phyloP scores from a whole-genome alignment of 2,888 invertebrate genomes.

The Heteropelma amictum region DNA sequence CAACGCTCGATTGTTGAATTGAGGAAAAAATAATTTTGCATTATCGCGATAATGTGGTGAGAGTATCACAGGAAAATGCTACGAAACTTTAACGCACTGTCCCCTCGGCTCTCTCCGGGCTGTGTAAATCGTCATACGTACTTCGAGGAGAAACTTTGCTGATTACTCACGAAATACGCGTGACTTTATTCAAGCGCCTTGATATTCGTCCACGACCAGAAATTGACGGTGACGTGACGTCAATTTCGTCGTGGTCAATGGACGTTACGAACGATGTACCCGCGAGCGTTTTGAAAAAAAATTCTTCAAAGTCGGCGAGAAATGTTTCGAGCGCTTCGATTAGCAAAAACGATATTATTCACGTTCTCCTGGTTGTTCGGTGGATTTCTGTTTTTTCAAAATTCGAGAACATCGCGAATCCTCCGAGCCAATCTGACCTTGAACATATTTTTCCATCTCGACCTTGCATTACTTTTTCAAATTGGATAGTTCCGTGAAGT shows the following conservation, averaged over 20 bases:
- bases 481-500: too few species aligned
- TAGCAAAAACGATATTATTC: too few species aligned
- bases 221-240: slow-evolving; percentile 62
- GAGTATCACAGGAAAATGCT: slow-evolving; percentile 73
- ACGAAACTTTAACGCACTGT: slow-evolving; percentile 64
- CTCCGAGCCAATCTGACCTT: too few species aligned
- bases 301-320: neutral
- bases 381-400: too few species aligned
- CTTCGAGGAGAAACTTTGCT: neutral
- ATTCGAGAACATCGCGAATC: too few species aligned
- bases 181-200: slow-evolving; percentile 51
- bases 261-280: slow-evolving; percentile 51
- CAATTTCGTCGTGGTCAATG: slow-evolving; percentile 59
- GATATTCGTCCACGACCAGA: slow-evolving; percentile 62
- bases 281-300: neutral
- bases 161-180: slow-evolving; percentile 14
- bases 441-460: too few species aligned
- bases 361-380: too few species aligned
- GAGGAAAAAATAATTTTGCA: neutral
- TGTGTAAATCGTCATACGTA: slow-evolving; percentile 24
- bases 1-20: too few species aligned
- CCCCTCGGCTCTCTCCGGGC: slow-evolving; percentile 72
- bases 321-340: too few species aligned
- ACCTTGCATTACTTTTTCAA: too few species aligned
- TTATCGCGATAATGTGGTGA: slow-evolving; percentile 65